Conservation (phyloP, 2,888 invertebrate species). For the Dicyrtoma fusca region DNA sequence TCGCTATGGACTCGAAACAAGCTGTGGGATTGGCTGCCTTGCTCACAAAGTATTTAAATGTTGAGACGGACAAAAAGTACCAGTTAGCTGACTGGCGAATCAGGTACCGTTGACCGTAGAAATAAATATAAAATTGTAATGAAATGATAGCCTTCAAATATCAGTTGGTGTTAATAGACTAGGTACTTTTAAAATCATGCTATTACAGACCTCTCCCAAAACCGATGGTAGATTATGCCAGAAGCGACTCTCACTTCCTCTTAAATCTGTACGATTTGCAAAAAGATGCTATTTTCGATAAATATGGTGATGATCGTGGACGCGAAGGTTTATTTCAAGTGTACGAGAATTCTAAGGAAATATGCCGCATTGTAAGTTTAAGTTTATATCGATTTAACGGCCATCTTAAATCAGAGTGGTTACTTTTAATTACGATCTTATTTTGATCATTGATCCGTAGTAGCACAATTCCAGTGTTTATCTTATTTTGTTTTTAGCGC, state of each 20-base stretch:
- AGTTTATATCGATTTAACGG: not conserved
- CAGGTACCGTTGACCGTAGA: slow-evolving; percentile 60
- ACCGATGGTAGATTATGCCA: slow-evolving; percentile 69
- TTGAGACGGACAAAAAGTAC: slow-evolving; percentile 83
- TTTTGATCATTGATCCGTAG: too few species aligned
- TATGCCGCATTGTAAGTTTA: slow-evolving; percentile 22
- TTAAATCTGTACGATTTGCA: slow-evolving; percentile 83
- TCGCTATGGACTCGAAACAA: slow-evolving; percentile 70
- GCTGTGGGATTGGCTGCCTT: slow-evolving; percentile 72
- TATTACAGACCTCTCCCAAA: slow-evolving; percentile 63
- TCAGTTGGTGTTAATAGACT: not conserved
- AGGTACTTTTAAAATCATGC: not conserved
- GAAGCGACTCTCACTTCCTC: slow-evolving; percentile 92
- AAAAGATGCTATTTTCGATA: slow-evolving; percentile 65
- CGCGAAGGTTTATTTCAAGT: not conserved
- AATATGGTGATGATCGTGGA: not conserved
- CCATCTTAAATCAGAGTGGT: not conserved
- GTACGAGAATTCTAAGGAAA: slow-evolving; percentile 13
- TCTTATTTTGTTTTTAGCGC: not conserved
- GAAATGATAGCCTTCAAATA: not conserved
- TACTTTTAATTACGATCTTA: too few species aligned
- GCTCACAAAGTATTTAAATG: slow-evolving; percentile 74
- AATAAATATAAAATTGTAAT: not conserved
- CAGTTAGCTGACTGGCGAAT: slow-evolving; percentile 96
- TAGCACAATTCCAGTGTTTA: not conserved